Base-by-base conservation (phyloP, 2,888 invertebrate species). In the Polydrusus cervinus region DNA sequence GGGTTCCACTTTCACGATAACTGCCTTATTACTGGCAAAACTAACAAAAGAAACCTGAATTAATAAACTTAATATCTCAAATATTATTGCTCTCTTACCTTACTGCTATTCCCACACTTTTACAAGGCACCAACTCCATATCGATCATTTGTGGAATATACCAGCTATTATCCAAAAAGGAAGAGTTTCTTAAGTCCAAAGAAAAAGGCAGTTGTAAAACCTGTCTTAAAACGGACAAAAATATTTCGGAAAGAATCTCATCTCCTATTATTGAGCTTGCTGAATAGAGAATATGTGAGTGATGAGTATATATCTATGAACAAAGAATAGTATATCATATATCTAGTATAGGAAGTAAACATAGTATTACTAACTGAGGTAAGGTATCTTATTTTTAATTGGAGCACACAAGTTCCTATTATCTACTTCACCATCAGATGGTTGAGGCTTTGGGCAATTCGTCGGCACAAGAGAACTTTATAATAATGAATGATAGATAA, bases 141-240 rank as follows among this genome's bases (percentile, higher is more conserved):
- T 86, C 86, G 45, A 87, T 82, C 72, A 89, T 87, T 57, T 88
- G 88, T 18, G 92, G 91, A 67, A 92, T 82, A 68, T 88, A 87
- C 92, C 92, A 93, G 0, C 90, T 89, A 61, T 89, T 87, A 83
- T 92, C 92, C 77, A 93, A 84, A 82, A 93, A 92, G 72, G 89
- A 88, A 3, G 90, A 85, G 84, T 92, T 92, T 80, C 87, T 85
- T 49, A 90, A 81, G 81, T 90, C 88, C 68, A 91, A 83, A 73
- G 87, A 85, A 82, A 91, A 91, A 62, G 85, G 85, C 67, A 90
- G 84, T 78, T 86, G 87, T 71, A 88, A 86, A 69, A 89, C 86
- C 84, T 90, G 90, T 62, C 89, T 82, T 43, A 91, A 82, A 16
- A 90, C 89, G 0, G 91, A 91, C 69, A 90, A 80, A 70, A 91